These are phyloP conservation scores for Grammomys dolichurus DNA, from an alignment of 2,113 vertebrate genomes.

Conservation along the genomic window DNA sequence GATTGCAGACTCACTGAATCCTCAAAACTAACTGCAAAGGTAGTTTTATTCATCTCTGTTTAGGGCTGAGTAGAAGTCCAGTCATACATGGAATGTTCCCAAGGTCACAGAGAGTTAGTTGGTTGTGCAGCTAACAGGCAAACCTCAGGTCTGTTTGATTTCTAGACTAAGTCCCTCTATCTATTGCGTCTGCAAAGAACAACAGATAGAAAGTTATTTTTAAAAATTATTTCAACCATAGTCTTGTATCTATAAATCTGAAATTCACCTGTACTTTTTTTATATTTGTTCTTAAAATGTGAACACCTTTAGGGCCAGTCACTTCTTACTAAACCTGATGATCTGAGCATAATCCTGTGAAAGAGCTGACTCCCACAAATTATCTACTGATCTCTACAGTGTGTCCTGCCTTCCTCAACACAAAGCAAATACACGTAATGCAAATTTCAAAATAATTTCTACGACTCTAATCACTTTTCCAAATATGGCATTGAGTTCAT, in stretches of 20 bases:
- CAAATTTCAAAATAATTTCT: slow-evolving; percentile 38
- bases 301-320: neutral
- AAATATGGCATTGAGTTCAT: neutral
- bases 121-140: neutral
- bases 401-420: neutral
- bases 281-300: neutral
- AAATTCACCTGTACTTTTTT: neutral
- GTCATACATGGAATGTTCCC: neutral
- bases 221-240: neutral
- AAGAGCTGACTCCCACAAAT: neutral
- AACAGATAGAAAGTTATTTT: neutral
- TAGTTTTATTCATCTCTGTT: neutral
- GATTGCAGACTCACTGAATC: neutral
- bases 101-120: neutral
- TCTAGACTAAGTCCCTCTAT: neutral
- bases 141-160: neutral
- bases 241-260: neutral
- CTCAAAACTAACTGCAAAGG: neutral
- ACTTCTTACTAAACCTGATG: neutral
- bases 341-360: neutral
- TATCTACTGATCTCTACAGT: neutral
- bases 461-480: neutral
- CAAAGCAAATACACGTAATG: neutral
- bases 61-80: neutral
- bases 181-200: neutral